Percentiles rank a stretch among this genome's conserved stretches.
phyloP scores from a whole-genome alignment of 2,113 vertebrate species.

The Labeo catla region DNA sequence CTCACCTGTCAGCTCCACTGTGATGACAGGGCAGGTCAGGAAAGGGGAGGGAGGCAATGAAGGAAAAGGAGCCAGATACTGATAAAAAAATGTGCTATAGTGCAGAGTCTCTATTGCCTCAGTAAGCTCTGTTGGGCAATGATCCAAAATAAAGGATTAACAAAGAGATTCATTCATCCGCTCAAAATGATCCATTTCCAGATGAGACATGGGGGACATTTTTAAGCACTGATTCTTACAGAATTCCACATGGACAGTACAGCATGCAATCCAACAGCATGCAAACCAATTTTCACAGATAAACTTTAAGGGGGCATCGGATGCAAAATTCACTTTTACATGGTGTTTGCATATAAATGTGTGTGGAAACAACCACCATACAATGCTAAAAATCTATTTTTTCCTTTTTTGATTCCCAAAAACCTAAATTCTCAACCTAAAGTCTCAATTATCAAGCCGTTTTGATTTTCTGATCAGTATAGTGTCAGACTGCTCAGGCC shows the following conservation, averaged over 20 bases:
- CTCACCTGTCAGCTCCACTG: conserved; percentile 32
- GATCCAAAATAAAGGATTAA: conserved; percentile 43
- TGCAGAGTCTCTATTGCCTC: conserved; percentile 24
- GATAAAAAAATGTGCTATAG: conserved; percentile 35
- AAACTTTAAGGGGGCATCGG: background rate
- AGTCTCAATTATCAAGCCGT: too few species aligned
- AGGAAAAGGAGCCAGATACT: conserved; percentile 17
- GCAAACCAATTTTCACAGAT: background rate
- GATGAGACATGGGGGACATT: conserved; percentile 15
- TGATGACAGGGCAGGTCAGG: conserved; percentile 42
- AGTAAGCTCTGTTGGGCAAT: conserved; percentile 28
- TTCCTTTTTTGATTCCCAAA: too few species aligned
- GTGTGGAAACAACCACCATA: too few species aligned
- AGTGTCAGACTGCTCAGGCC: too few species aligned
- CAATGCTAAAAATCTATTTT: too few species aligned
- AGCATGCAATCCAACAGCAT: background rate
- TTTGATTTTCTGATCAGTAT: too few species aligned
- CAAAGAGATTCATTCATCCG: conserved; percentile 51
- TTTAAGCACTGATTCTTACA: background rate
- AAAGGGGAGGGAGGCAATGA: conserved; percentile 29
- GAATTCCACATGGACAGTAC: conserved; percentile 1
- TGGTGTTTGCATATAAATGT: too few species aligned
- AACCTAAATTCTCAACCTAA: too few species aligned
- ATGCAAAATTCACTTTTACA: background rate
- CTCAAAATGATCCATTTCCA: conserved; percentile 45